These are phyloP conservation scores for Sminthurides bifidus DNA, from an alignment of 1,140 invertebrate genomes.

Conservation along the genomic window DNA sequence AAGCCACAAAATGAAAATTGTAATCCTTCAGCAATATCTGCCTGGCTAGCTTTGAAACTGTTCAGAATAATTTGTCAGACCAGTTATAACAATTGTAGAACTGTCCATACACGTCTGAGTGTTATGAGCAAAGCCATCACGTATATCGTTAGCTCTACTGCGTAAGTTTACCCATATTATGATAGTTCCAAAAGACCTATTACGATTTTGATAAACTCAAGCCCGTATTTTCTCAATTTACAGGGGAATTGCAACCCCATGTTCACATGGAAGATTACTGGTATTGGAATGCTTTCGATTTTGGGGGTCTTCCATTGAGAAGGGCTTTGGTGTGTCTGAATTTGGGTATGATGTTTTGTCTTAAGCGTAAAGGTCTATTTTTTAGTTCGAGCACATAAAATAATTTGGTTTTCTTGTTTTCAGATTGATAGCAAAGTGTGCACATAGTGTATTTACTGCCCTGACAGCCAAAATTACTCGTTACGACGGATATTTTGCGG, in stretches of 20 bases:
- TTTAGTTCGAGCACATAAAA: too few species aligned
- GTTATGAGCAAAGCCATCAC: conserved; percentile 8
- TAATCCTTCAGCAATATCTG: background rate
- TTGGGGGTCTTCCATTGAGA: conserved; percentile 3
- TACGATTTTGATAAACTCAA: too few species aligned
- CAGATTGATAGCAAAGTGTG: too few species aligned
- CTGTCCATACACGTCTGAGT: conserved; percentile 2
- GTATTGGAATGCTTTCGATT: conserved; percentile 13
- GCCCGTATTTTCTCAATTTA: too few species aligned
- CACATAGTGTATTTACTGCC: too few species aligned
- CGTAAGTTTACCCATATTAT: conserved; percentile 9
- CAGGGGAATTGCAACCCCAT: too few species aligned
- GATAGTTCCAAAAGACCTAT: too few species aligned
- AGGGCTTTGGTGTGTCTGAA: conserved; percentile 9
- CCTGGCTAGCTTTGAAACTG: conserved; percentile 10
- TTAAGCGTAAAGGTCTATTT: too few species aligned
- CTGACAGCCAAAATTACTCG: too few species aligned
- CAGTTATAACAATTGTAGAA: conserved; percentile 1
- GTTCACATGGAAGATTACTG: background rate
- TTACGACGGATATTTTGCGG: too few species aligned
- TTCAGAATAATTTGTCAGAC: conserved; percentile 11
- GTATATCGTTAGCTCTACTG: conserved; percentile 9
- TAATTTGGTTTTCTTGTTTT: too few species aligned
- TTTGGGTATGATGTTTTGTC: too few species aligned
- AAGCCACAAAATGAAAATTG: background rate